Conservation (phyloP, 2,888 invertebrate genomes). For the Crossocerus cetratus region DNA sequence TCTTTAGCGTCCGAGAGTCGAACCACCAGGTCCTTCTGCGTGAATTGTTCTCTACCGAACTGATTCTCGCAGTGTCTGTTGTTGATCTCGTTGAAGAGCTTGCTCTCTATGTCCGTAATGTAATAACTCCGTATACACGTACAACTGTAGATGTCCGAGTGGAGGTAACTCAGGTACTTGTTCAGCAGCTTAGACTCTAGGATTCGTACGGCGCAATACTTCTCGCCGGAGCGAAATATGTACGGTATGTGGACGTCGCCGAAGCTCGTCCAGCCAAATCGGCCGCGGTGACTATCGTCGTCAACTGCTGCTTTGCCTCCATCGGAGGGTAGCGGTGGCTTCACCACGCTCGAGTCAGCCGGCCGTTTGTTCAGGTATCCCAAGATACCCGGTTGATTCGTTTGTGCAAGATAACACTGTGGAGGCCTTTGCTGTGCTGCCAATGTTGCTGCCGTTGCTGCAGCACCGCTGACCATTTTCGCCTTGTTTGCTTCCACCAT, state of each 20-base stretch:
- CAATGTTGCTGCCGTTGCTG: conserved; percentile 44
- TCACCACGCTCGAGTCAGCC: conserved; percentile 50
- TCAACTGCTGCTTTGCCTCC: conserved; percentile 79
- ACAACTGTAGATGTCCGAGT: conserved; percentile 93
- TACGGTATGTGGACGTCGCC: conserved; percentile 93
- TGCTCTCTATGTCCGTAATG: conserved; percentile 93
- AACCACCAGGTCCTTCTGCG: conserved; percentile 93
- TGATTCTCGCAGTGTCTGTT: conserved; percentile 93
- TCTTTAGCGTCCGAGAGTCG: conserved; percentile 91
- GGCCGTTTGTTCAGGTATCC: conserved; percentile 75
- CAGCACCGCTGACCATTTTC: conserved; percentile 77
- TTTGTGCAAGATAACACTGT: conserved; percentile 61
- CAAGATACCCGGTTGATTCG: conserved; percentile 72
- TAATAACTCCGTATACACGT: conserved; percentile 95
- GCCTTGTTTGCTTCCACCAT: conserved; percentile 91
- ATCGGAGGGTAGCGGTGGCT: conserved; percentile 68
- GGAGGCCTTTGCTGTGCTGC: conserved; percentile 53
- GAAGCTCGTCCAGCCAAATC: conserved; percentile 94
- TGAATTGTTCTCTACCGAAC: conserved; percentile 92
- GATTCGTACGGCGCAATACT: conserved; percentile 96
- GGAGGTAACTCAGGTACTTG: conserved; percentile 92
- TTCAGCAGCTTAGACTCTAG: conserved; percentile 93
- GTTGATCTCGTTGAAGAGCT: conserved; percentile 94
- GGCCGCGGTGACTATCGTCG: conserved; percentile 87
- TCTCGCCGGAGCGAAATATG: conserved; percentile 89